A percentile compares a stretch with the other conserved stretches of the same genome.
These are phyloP conservation scores for Pheosia gnoma DNA, from an alignment of 2,888 invertebrate genomes.

Conservation along the genomic window DNA sequence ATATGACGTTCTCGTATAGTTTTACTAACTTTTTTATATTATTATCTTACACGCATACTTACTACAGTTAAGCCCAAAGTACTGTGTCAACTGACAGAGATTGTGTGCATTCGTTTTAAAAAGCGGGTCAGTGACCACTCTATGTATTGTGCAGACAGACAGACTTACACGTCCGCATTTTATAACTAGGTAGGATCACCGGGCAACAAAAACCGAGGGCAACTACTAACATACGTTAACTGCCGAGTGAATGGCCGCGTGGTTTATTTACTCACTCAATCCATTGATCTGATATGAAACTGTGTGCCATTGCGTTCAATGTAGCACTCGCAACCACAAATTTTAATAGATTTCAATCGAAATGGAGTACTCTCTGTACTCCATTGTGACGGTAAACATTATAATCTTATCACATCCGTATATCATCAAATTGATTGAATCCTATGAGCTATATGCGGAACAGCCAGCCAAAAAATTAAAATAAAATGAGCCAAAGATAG, in stretches of 20 bases:
- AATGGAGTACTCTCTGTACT: neutral
- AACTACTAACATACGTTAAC: constrained; percentile 54
- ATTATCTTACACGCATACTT: constrained; percentile 8
- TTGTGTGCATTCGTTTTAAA: constrained; percentile 51
- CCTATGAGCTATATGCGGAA: too few species aligned
- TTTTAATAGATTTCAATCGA: constrained; percentile 1
- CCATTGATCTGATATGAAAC: constrained; percentile 39
- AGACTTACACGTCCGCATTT: constrained; percentile 73
- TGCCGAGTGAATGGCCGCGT: constrained; percentile 56
- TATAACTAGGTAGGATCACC: constrained; percentile 49
- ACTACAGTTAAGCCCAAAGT: constrained; percentile 22
- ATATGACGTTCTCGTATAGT: neutral
- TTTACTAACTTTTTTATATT: neutral
- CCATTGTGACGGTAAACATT: neutral
- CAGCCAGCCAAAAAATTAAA: too few species aligned
- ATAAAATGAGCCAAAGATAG: too few species aligned
- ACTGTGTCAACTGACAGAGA: constrained; percentile 39
- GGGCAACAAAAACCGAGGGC: constrained; percentile 52
- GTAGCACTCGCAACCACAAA: constrained; percentile 2
- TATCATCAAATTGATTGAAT: neutral
- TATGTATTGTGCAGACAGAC: constrained; percentile 69
- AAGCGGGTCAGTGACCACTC: constrained; percentile 68
- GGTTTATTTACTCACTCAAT: constrained; percentile 55
- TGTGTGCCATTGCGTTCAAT: constrained; percentile 16
- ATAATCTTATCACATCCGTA: neutral